A percentile compares a stretch with the other conserved stretches of the same genome.
These are phyloP conservation scores for Cliona cf. orientalis DNA, from an alignment of 37 sponge, comb jelly and placozoan genomes.

Conservation along the genomic window DNA sequence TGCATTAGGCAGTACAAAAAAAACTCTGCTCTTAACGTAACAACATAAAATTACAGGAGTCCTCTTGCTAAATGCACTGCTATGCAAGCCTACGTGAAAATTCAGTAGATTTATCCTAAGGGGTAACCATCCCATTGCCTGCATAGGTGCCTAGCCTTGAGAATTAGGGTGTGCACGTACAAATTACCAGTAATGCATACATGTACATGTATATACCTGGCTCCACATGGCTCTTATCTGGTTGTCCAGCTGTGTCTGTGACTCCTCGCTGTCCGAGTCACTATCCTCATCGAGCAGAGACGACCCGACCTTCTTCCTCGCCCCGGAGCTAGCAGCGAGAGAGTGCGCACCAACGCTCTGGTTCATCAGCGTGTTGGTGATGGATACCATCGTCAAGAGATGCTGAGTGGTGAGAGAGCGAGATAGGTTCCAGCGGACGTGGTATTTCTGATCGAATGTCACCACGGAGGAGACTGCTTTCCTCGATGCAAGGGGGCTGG, in stretches of 20 bases:
- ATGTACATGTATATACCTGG: conserved; percentile 40
- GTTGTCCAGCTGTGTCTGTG: conserved; percentile 53
- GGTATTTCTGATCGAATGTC: conserved; percentile 51
- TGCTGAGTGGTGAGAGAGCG: conserved; percentile 88
- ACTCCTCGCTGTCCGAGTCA: conserved; percentile 47
- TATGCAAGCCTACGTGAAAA: too few species aligned
- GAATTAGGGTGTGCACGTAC: too few species aligned
- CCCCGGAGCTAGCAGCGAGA: conserved; percentile 43
- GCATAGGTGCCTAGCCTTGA: too few species aligned
- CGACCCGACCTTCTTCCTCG: background rate
- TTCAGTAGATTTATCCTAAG: too few species aligned
- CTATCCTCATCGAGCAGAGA: conserved; percentile 32
- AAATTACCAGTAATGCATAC: too few species aligned
- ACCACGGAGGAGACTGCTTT: background rate
- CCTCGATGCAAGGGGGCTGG: background rate
- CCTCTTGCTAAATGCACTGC: too few species aligned
- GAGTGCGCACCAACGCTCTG: conserved; percentile 71
- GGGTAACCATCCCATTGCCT: too few species aligned
- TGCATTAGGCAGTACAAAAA: too few species aligned
- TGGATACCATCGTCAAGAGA: conserved; percentile 83
- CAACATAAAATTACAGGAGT: too few species aligned
- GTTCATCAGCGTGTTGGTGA: conserved; percentile 93
- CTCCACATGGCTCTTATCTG: conserved; percentile 88
- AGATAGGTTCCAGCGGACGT: conserved; percentile 86
- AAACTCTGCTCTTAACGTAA: too few species aligned